Percentiles rank a stretch among this genome's conserved stretches.
These are phyloP conservation scores for Nibea coibor DNA, from an alignment of 2,113 vertebrate genomes.

Conservation along the genomic window DNA sequence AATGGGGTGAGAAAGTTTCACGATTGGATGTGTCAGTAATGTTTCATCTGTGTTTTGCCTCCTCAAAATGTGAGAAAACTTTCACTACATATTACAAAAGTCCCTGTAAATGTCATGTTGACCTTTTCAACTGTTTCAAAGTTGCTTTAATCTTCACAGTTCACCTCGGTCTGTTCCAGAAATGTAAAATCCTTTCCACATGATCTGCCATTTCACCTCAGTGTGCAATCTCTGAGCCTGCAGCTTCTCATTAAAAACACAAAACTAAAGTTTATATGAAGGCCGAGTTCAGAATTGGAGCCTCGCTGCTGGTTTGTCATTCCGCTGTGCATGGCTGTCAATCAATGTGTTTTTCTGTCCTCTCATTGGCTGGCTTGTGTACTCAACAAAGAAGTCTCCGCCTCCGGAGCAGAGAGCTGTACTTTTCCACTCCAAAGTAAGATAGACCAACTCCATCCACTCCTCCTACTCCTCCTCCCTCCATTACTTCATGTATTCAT, in stretches of 20 bases:
- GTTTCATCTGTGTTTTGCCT: background rate
- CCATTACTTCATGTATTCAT: conserved; percentile 51
- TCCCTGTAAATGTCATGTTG: background rate
- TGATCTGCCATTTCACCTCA: background rate
- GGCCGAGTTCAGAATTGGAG: conserved; percentile 29
- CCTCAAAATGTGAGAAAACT: background rate
- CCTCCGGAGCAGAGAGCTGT: conserved; percentile 53
- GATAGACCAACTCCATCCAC: conserved; percentile 35
- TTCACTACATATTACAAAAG: background rate
- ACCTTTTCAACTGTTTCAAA: background rate
- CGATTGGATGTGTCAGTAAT: background rate
- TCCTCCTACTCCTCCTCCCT: conserved; percentile 42
- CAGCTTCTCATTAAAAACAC: background rate
- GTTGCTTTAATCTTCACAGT: background rate
- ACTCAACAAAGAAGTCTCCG: conserved; percentile 37
- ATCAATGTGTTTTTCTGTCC: conserved; percentile 53
- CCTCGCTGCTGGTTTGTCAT: conserved; percentile 32
- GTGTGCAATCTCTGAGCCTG: background rate
- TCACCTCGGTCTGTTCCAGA: background rate
- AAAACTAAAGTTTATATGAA: background rate
- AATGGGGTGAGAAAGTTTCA: too few relatives aligned
- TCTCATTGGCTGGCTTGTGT: conserved; percentile 52
- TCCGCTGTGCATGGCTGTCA: conserved; percentile 35
- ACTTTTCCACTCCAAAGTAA: conserved; percentile 79
- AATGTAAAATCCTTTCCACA: background rate